Percentiles rank a stretch among this genome's conserved stretches.
Evolutionary conservation across 2,888 invertebrate genomes (phyloP).

Genomic region (Masnerella sp.): DNA sequence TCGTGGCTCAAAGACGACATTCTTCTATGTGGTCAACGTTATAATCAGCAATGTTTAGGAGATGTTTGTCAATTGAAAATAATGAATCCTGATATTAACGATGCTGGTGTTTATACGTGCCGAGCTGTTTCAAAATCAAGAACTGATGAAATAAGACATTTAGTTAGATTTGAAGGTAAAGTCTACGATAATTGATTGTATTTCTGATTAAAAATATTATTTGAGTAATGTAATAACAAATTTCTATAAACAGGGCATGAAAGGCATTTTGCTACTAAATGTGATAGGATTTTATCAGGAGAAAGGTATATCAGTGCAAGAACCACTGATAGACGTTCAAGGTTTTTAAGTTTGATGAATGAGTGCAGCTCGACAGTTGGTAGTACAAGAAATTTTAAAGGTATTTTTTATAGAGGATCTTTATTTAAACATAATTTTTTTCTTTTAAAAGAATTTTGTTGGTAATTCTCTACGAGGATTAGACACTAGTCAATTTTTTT

Average conservation of each 20-base stretch:
- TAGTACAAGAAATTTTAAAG: no score
- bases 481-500: no score
- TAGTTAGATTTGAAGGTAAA: constrained; percentile 84
- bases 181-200: not conserved
- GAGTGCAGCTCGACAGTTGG: constrained; percentile 87
- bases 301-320: constrained; percentile 62
- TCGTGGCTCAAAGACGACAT: constrained; percentile 87
- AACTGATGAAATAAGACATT: constrained; percentile 86
- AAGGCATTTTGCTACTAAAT: constrained; percentile 50
- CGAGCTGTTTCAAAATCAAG: constrained; percentile 84
- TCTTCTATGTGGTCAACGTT: constrained; percentile 81
- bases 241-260: constrained; percentile 54
- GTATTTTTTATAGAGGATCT: no score
- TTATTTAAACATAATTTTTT: no score
- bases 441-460: no score
- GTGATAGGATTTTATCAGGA: constrained; percentile 53
- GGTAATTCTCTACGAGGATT: no score
- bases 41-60: constrained; percentile 83
- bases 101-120: constrained; percentile 87
- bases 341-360: constrained; percentile 83
- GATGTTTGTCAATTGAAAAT: constrained; percentile 87
- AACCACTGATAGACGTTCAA: constrained; percentile 78
- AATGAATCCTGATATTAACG: constrained; percentile 82
- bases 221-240: no score
- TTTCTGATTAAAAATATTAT: not conserved